These are phyloP conservation scores for Acrobasis consociella DNA, from an alignment of 2,888 invertebrate species.

Conservation along the genomic window DNA sequence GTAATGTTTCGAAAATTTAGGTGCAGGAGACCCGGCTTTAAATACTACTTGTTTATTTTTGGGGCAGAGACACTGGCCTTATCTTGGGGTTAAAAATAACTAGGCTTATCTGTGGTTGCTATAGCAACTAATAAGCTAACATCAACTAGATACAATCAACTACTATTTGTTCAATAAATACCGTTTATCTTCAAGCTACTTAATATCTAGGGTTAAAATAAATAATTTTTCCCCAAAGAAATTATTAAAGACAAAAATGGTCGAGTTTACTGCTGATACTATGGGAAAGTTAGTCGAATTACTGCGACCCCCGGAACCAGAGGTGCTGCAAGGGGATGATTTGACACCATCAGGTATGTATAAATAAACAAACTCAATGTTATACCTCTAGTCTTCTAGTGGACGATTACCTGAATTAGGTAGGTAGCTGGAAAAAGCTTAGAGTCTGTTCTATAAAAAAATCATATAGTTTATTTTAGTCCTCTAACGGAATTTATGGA, in stretches of 20 bases:
- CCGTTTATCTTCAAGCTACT: not conserved
- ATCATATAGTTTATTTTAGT: too few species aligned
- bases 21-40: too few species aligned
- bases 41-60: too few species aligned
- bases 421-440: too few species aligned
- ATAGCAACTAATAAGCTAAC: not conserved
- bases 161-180: not conserved
- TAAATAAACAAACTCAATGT: too few species aligned
- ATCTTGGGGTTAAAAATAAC: too few species aligned
- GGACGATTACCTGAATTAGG: too few species aligned
- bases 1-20: too few species aligned
- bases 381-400: too few species aligned
- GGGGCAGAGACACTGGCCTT: too few species aligned
- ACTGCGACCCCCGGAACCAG: conserved; percentile 66
- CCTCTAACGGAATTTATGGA: too few species aligned
- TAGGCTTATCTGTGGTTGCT: not conserved
- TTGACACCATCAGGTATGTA: conserved; percentile 53
- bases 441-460: too few species aligned
- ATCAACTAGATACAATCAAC: not conserved
- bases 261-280: conserved; percentile 54
- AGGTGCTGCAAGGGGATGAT: conserved; percentile 70
- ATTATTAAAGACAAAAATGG: conserved; percentile 40
- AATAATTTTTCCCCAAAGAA: not conserved
- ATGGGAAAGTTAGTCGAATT: conserved; percentile 63
- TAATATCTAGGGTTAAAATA: not conserved